phyloP scores from a whole-genome alignment of 2,797 vertebrate genomes.

The Apogon talboti region DNA sequence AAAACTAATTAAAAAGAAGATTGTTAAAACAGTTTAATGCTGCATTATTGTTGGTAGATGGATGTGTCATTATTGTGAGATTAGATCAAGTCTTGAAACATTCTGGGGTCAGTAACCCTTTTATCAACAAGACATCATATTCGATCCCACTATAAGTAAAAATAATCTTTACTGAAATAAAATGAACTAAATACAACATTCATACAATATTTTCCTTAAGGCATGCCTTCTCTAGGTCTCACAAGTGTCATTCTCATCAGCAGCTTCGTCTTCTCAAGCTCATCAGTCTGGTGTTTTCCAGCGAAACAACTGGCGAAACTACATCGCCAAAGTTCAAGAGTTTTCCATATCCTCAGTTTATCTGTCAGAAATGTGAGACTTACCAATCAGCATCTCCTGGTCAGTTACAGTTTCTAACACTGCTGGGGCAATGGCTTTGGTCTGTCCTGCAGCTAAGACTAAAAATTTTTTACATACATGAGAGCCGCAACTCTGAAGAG shows the following conservation, averaged over 20 bases:
- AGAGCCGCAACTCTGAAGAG: conserved; percentile 53
- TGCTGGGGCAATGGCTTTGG: conserved; percentile 71
- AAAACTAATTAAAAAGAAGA: too few relatives aligned
- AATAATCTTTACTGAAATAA: conserved; percentile 53
- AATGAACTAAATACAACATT: conserved; percentile 64
- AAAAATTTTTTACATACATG: conserved; percentile 63
- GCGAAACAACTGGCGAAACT: conserved; percentile 18
- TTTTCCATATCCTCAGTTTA: conserved; percentile 36
- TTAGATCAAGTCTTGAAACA: conserved; percentile 46
- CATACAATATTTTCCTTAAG: conserved; percentile 77
- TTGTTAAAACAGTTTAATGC: conserved; percentile 4
- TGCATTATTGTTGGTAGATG: too few relatives aligned
- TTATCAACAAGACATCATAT: conserved; percentile 58
- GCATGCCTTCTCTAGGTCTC: conserved; percentile 72
- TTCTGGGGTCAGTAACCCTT: conserved; percentile 49
- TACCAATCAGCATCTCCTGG: conserved; percentile 20
- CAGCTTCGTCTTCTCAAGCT: conserved; percentile 45
- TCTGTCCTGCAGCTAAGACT: conserved; percentile 69
- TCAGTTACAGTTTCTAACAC: conserved; percentile 56
- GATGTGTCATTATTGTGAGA: too few relatives aligned
- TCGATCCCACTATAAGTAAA: conserved; percentile 40
- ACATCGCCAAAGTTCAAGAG: conserved; percentile 24
- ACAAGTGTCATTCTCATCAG: conserved; percentile 24
- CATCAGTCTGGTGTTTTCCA: conserved; percentile 37
- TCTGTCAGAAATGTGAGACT: conserved; percentile 16